These are phyloP conservation scores for Coregonus clupeaformis DNA, from an alignment of 2,113 vertebrate species.

Conservation along the genomic window DNA sequence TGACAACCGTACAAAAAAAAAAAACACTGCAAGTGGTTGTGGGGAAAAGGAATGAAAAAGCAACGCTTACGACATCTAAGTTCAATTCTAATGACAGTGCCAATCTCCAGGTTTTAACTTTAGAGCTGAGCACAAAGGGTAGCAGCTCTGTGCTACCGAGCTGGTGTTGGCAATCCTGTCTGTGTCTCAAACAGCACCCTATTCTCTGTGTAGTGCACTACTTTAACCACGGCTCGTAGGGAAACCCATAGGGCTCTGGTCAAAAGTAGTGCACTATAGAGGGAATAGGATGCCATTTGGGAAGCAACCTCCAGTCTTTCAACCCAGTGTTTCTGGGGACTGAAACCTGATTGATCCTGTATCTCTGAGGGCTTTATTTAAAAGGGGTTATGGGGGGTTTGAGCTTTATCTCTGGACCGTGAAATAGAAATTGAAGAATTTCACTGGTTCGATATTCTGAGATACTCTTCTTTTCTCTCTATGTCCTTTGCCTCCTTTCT, in stretches of 20 bases:
- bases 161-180: no score
- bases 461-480: not conserved
- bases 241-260: no score
- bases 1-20: not conserved
- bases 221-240: no score
- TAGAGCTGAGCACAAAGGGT: no score
- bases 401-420: constrained; percentile 39
- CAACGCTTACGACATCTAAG: not conserved
- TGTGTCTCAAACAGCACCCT: no score
- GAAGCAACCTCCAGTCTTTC: not conserved
- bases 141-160: no score
- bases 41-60: not conserved
- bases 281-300: no score
- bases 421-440: constrained; percentile 51
- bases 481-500: not conserved
- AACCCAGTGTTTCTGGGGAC: not conserved
- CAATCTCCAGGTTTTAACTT: not conserved
- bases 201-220: not conserved
- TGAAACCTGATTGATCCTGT: constrained; percentile 32
- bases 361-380: constrained; percentile 28
- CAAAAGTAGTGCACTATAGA: no score
- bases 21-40: no score
- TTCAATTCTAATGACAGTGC: not conserved
- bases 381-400: not conserved
- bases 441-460: constrained; percentile 20